Evolutionary conservation across 1,140 invertebrate species (phyloP).

Genomic region (Drosophila melanogaster): DNA sequence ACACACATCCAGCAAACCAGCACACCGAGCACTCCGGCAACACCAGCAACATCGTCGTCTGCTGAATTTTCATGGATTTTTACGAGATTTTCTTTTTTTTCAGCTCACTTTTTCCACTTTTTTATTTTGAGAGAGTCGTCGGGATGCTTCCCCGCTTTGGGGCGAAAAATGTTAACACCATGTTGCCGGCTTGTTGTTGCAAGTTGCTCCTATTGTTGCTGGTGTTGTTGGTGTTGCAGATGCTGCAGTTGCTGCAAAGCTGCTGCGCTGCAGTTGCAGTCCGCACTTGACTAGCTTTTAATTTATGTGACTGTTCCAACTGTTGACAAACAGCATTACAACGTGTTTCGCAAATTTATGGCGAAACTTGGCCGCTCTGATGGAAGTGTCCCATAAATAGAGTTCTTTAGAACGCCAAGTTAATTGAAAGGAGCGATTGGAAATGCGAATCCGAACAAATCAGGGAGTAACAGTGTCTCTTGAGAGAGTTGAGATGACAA

Average conservation of each 20-base stretch:
- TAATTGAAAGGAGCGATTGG: conserved; percentile 51
- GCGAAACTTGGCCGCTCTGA: conserved; percentile 62
- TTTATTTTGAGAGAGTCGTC: conserved; percentile 35
- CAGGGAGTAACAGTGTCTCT: conserved; percentile 11
- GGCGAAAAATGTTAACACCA: conserved; percentile 80
- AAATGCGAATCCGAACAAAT: conserved; percentile 19
- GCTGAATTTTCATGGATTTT: conserved; percentile 82
- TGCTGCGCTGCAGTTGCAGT: conserved; percentile 47
- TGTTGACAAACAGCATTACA: conserved; percentile 82
- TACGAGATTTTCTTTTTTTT: conserved; percentile 60
- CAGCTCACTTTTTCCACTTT: conserved; percentile 39
- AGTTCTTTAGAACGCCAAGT: conserved; percentile 50
- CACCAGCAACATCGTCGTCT: conserved; percentile 54
- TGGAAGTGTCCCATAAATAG: conserved; percentile 74
- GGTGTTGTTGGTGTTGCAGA: conserved; percentile 26
- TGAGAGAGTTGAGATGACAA: not conserved
- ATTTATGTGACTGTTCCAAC: conserved; percentile 80
- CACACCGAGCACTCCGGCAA: conserved; percentile 12
- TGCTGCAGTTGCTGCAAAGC: conserved; percentile 22
- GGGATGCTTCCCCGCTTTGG: conserved; percentile 47
- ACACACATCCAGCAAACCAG: conserved; percentile 26
- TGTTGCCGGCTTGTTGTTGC: conserved; percentile 60
- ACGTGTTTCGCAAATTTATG: conserved; percentile 80
- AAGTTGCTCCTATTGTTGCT: conserved; percentile 35
- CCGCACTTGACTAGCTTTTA: conserved; percentile 79